Evolutionary conservation across 2,113 vertebrate species (phyloP).

Genomic region (Verasper variegatus): DNA sequence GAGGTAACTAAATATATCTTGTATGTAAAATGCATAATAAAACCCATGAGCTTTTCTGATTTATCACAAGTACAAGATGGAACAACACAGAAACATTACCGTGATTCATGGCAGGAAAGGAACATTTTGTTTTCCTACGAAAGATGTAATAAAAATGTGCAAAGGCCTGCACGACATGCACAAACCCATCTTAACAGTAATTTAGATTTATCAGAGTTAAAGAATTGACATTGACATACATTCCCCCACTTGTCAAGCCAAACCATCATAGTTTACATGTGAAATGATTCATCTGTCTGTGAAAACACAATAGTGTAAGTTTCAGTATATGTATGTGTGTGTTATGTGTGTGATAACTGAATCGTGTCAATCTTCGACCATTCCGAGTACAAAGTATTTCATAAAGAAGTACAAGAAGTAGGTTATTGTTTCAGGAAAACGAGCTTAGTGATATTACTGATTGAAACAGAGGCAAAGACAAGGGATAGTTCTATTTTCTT

Average conservation of each 20-base stretch:
- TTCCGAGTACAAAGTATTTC: no score
- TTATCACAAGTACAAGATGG: slow-evolving; percentile 29
- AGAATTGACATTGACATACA: background rate
- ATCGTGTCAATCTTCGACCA: no score
- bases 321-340: no score
- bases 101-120: slow-evolving; percentile 29
- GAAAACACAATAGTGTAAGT: no score
- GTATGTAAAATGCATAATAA: slow-evolving; percentile 50
- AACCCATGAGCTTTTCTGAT: slow-evolving; percentile 5
- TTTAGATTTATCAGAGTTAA: background rate
- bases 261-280: background rate
- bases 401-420: no score
- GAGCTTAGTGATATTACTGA: no score
- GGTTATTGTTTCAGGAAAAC: no score
- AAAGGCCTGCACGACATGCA: background rate
- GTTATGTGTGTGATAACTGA: no score
- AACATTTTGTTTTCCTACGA: slow-evolving; percentile 22
- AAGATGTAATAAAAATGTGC: background rate
- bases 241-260: background rate
- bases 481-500: no score
- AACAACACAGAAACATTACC: slow-evolving; percentile 1
- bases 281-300: no score
- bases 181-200: background rate
- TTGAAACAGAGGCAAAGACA: no score
- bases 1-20: slow-evolving; percentile 33